Evolutionary conservation across 1,140 invertebrate genomes (phyloP).

Genomic region (Drosophila hydei): DNA sequence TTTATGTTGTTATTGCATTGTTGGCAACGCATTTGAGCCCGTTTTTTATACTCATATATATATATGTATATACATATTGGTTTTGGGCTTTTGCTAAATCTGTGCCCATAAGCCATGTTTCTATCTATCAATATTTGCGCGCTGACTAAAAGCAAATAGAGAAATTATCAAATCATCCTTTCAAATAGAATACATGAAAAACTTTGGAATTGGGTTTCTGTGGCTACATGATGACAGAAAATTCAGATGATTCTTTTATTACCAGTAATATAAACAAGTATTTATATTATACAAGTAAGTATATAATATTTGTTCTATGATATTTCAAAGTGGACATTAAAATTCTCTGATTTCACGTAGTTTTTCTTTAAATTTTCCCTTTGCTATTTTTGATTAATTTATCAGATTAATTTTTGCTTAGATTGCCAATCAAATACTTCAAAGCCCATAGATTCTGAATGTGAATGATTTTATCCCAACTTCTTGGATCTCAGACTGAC

Average conservation of each 20-base stretch:
- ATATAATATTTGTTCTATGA: no score
- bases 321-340: no score
- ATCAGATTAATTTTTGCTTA: no score
- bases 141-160: slow-evolving; percentile 37
- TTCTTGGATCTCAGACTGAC: no score
- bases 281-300: no score
- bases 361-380: no score
- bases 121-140: slow-evolving; percentile 74
- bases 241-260: no score
- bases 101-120: slow-evolving; percentile 68
- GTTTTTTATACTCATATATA: slow-evolving; percentile 27
- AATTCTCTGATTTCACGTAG: no score
- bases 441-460: not conserved
- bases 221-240: no score
- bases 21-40: slow-evolving; percentile 68
- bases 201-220: no score
- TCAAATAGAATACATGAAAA: not conserved
- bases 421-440: not conserved
- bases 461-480: not conserved
- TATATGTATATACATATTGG: slow-evolving; percentile 21
- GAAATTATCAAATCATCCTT: slow-evolving; percentile 43
- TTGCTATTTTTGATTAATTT: no score
- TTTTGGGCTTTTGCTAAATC: slow-evolving; percentile 65
- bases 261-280: no score
- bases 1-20: slow-evolving; percentile 64